Conservation (phyloP, 2,113 vertebrate species). For the Entomyzon cyanotis region DNA sequence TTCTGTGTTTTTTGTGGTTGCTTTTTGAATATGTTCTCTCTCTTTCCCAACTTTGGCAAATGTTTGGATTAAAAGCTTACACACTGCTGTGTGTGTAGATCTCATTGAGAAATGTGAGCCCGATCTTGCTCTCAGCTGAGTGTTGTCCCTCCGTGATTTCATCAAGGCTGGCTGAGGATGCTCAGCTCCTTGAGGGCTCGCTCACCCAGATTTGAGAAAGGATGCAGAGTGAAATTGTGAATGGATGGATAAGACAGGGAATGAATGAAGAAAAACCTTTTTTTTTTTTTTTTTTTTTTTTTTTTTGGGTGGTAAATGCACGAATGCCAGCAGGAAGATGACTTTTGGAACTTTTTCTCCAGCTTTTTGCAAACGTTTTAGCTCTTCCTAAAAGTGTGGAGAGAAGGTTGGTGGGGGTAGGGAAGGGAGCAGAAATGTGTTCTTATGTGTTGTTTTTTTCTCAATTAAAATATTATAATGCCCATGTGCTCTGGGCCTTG, state of each 20-base stretch:
- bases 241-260: neutral
- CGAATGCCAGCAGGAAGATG: neutral
- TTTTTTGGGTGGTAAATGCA: neutral
- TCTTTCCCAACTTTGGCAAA: neutral
- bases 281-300: too few species aligned
- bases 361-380: neutral
- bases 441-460: neutral
- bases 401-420: neutral
- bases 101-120: neutral
- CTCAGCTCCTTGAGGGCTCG: neutral
- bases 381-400: neutral
- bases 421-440: neutral
- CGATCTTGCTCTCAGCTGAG: neutral
- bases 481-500: accelerated
- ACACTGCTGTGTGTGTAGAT: neutral
- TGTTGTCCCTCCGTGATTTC: neutral
- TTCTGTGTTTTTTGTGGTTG: neutral
- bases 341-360: neutral
- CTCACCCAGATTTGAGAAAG: neutral
- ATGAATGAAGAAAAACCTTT: neutral
- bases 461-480: neutral
- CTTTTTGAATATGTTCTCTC: neutral
- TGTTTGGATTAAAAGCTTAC: neutral
- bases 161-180: neutral
- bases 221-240: slow-evolving; percentile 8